Base-by-base conservation (phyloP, 2,888 invertebrate species). In the Eupithecia pulchellata region DNA sequence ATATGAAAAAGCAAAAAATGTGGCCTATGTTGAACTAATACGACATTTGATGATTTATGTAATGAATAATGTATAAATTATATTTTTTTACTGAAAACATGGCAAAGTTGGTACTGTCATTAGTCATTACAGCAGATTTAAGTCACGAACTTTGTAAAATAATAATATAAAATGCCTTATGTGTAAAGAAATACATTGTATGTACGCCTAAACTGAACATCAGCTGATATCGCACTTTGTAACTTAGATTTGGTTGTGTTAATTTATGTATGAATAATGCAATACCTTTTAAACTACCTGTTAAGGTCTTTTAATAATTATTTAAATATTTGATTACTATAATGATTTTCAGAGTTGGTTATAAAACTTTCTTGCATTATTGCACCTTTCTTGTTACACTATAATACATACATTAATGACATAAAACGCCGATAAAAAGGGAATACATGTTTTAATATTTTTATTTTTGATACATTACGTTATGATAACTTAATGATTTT, bases 191-290 rank as follows among this genome's bases (percentile, higher is more conserved):
- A 72, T 69, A 64, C 66, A 47, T 70, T 70, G 36, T 71, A 58
- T 69, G 25, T 71, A 58, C 61, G 25, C 30, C 61, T 52, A 47
- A 47, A 47, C 42, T 47, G 67, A 66, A 64, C 64, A 71, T 73
- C 68, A 73, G 75, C 36, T 72, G 61, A 68, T 9, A 36, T 61
- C 71, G 70, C 75, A 78, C 75, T 77, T 75, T 32, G 11, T 64
- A 76, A 78, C 71, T 68, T 68, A 70, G 72, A 72, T 71, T 75
- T 73, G 78, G 80, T 79, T 80, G 80, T 80, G 77, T 77, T 52
- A n/a, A n/a, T n/a, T 32, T 32, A 75, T 58, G n/a, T 58, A 17
- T 71, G 72, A 75, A 72, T 69, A 77, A 77, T 75, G 69, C 52
- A 74, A 74, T 77, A 73, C 73, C n/a, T 52, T 52, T 75, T 73